Base-by-base conservation (phyloP, 2,113 vertebrate species). In the Panthera tigris region DNA sequence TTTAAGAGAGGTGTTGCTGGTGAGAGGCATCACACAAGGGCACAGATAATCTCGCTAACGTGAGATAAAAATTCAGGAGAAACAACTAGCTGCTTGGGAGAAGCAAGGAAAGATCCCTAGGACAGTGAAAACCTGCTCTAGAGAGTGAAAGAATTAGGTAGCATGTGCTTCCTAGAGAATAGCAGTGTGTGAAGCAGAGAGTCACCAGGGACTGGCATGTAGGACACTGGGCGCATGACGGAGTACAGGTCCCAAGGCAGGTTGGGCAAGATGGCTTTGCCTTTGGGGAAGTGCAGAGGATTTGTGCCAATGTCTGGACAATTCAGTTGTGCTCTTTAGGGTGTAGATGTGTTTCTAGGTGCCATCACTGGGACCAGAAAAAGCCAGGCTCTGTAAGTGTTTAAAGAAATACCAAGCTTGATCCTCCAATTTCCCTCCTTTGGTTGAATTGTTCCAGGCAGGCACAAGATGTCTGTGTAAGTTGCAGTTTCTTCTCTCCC, bases 1-100 rank as follows among this genome's bases (percentile, higher is more conserved):
- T 97, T 96, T 76, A 80, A 89, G 33, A 92, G 88, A 87, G 5
- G 1, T 68, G n/a, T 7, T 82, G 23, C 25, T 95, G 61, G 29
- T 45, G 50, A 93, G 57, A 81, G 23, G 14, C 63, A 89, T 85
- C 76, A 50, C n/a, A 91, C 31, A 71, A 81, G 15, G 41, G 29
- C 68, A 74, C 39, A n/a, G 4, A 89, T 92, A 61, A 89, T 78
- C 61, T 81, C 71, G 66, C 11, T 63, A 61, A 91, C 89, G 52
- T 92, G 23, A 95, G 69, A 76, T 55, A 4, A 89, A 85, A 74
- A 41, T 76, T 76, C 48, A 90, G 85, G 68, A 88, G 18, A 4
- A 13, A 41, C 15, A 74, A 6, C 29, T 65, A 63, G n/a, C 4
- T 69, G 27, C 63, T 81, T 78, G 29, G 31, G n/a, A 92, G 88